Evolutionary conservation across 1,140 invertebrate species (phyloP), one percentile per base, ranked within the genome.

Genomic region (Trichonephila inaurata): DNA sequence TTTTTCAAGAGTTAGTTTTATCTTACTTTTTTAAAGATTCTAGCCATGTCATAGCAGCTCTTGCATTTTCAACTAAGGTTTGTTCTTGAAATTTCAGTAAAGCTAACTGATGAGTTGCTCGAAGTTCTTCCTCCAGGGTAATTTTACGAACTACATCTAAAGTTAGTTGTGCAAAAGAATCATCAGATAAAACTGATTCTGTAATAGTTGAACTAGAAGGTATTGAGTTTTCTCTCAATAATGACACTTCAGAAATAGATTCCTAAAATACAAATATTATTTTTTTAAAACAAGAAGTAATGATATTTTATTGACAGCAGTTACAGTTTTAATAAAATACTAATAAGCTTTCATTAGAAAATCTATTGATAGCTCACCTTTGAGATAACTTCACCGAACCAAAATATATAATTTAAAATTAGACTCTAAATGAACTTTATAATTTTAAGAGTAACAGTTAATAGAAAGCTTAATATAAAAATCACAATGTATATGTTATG

Each of bases 51-150:
- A 96, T 95, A 94, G 97, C 96, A 82, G 96, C 96, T 94, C 96
- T 96, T 3, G 96, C 96, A 92, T 96, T 96, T 95, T 97, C 97
- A 61, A 96, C 96, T 83, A 97, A 95, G 0, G 96, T 96, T 95
- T 96, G 96, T 94, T 97, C 96, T 24, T 96, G 95, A 40, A 96
- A 95, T 93, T 96, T 96, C 28, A 97, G 96, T 14, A 97, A 94
- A 94, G 96, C 96, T 94, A 96, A 95, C 94, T 96, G 96, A 94
- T 96, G 96, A n/a, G 61, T 88, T n/a, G 89, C 89, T 58, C 94
- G 21, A 18, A 85, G 58, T 40, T 94, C 60, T 92, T 94, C 89
- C 64, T 94, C 94, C 19, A 86, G 94, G 51, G 66, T 91, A 18
- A 91, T 91, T 64, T 66, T 87, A 21, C 40, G 82, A 5, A 94